phyloP scores from a whole-genome alignment of 2,888 invertebrate species.

The Drosophila tripunctata region DNA sequence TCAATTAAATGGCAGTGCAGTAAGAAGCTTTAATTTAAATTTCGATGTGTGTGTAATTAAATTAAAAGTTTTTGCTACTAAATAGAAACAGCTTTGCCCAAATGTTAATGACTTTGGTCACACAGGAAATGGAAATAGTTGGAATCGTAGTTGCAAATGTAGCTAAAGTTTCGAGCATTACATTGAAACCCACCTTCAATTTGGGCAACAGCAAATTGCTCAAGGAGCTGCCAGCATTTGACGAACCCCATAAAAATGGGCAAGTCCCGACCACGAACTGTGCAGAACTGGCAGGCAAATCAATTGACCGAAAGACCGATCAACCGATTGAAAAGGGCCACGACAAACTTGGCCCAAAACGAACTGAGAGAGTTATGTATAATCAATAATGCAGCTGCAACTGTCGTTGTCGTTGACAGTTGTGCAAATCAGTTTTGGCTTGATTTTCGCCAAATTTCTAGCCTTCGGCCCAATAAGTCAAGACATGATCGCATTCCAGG shows the following conservation, averaged over 20 bases:
- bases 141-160: neutral
- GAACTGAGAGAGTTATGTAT: conserved; percentile 30
- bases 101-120: conserved; percentile 64
- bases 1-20: conserved; percentile 62
- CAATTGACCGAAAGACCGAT: conserved; percentile 56
- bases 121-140: conserved; percentile 62
- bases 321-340: conserved; percentile 50
- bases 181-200: conserved; percentile 52
- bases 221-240: conserved; percentile 42
- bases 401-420: conserved; percentile 61
- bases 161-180: conserved; percentile 7
- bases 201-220: conserved; percentile 50
- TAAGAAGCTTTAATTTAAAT: conserved; percentile 15
- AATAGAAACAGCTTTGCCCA: conserved; percentile 48
- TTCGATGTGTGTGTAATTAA: conserved; percentile 58
- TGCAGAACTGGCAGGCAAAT: conserved; percentile 52
- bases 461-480: conserved; percentile 52
- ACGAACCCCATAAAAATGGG: conserved; percentile 46
- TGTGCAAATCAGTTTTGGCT: conserved; percentile 55
- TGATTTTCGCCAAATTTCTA: conserved; percentile 65
- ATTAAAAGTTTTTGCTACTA: conserved; percentile 60
- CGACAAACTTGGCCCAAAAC: conserved; percentile 57
- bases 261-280: conserved; percentile 48
- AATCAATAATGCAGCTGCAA: conserved; percentile 62
- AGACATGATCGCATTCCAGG: conserved; percentile 72